Evolutionary conservation across 1,140 invertebrate genomes (phyloP), one percentile per base, ranked within the genome.

Genomic region (Euura lappo): DNA sequence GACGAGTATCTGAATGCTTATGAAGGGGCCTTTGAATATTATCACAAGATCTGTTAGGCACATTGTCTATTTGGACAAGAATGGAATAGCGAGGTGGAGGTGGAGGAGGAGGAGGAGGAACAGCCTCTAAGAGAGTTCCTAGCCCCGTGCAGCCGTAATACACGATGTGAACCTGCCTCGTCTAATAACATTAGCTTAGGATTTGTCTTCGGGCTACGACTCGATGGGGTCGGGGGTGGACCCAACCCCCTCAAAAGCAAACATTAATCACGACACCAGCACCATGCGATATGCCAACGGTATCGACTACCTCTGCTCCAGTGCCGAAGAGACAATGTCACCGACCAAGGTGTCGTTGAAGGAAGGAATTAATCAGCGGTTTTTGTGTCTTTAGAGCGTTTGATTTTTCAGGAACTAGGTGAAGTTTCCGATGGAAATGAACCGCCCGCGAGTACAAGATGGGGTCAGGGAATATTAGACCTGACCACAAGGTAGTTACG

Each of bases 141-240:
- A 60, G 8, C 51, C 13, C 51, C 51, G 10, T 5, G 8, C 51
- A 11, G 28, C 28, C 51, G 8, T 5, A 60, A 60, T 60, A 60
- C 51, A 11, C 51, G 51, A 60, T 8, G 8, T n/a, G 51, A 60
- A 60, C 13, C 51, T n/a, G 10, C 51, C 13, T 60, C 51, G 51
- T 60, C 51, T 60, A 60, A 60, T 60, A 60, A 60, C 51, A 60
- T 60, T 60, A 60, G 51, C 51, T 60, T 60, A 60, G 51, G 51
- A 60, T 60, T 60, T 60, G 51, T 60, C 51, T 60, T n/a, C 51
- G 5, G 51, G 51, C 51, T 60, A 60, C 51, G 51, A n/a, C 51
- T 6, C 10, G 28, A 28, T 28, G 28, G 3, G 51, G 3, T 28
- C 1, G 51, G 13, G 13, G 51, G 3, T 6, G 51, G 51, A 60